These are phyloP conservation scores for Pedicia rivosa DNA, from an alignment of 2,888 invertebrate species.

Conservation along the genomic window DNA sequence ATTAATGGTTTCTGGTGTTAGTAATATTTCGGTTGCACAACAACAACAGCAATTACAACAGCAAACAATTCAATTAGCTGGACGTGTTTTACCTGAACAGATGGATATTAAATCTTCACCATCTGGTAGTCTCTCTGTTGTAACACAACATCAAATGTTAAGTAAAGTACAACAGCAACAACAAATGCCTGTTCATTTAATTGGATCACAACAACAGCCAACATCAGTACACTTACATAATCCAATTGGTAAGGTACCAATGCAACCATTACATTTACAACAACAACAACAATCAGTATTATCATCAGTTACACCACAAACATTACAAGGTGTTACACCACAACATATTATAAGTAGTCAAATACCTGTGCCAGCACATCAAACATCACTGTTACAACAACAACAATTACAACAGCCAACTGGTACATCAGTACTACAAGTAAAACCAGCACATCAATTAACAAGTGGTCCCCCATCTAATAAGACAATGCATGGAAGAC, in stretches of 20 bases:
- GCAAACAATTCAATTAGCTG: conserved; percentile 3
- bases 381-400: conserved; percentile 15
- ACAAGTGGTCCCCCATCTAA: conserved; percentile 14
- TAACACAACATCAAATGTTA: conserved; percentile 8
- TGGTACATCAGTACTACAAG: conserved; percentile 17
- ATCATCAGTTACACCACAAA: conserved; percentile 5
- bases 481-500: conserved; percentile 25
- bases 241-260: conserved; percentile 1
- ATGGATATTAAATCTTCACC: background rate
- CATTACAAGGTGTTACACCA: background rate
- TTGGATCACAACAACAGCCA: conserved; percentile 6
- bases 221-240: conserved; percentile 7
- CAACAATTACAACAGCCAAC: conserved; percentile 23
- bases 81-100: conserved; percentile 6
- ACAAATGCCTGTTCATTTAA: no score
- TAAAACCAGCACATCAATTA: conserved; percentile 11
- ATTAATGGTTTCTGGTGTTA: no score
- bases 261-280: conserved; percentile 21
- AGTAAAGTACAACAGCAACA: conserved; percentile 11
- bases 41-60: conserved; percentile 8
- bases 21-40: no score
- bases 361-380: conserved; percentile 1
- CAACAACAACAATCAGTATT: conserved; percentile 18
- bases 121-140: background rate
- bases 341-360: background rate